Base-by-base conservation (phyloP, 1,140 invertebrate genomes). In the Lucilia sericata region DNA sequence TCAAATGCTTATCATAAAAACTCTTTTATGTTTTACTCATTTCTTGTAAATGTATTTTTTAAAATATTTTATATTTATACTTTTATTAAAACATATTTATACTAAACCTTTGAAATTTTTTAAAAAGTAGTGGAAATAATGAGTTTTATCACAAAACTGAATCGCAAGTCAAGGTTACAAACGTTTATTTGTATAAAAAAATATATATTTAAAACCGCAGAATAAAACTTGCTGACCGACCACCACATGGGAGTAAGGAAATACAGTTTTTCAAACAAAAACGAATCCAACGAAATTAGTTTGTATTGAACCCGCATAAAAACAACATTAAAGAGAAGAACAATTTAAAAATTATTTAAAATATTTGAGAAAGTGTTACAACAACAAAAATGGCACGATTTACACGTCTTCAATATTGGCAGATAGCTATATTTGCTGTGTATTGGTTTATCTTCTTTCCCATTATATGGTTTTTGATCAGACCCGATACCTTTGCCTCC, bases 371-470 rank as follows among this genome's bases (percentile, higher is more conserved):
- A 76, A 36, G 7, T 76, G 12, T 30, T 30, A 30, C 25, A 30
- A 30, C 25, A 30, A 30, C 25, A 30, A 51, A 82, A 17, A 82
- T 82, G 80, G 21, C 51, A 9, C 65, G 19, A 2, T 34, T 82
- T 17, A 55, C 13, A 21, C 36, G 47, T 5, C 5, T 13, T 7
- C 47, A 82, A 82, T 55, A 47, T 19, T 49, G 65, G 14, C 60
- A 83, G n/a, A 8, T 85, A 5, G 34, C 74, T 14, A 2, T 85
- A 13, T 85, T 85, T 36, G 42, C 21, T 12, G 8, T 81, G 5
- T 85, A 83, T 83, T 85, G 84, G 82, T 80, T 85, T 34, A 36
- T 83, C 0, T 80, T 80, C 19, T 83, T 85, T 74, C 75, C 82
- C 42, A 2, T 85, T 17, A 70, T 85, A 36, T 85, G 82, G 84